Percentiles rank a stretch among this genome's conserved stretches.
Evolutionary conservation across 1,140 invertebrate genomes (phyloP).

Genomic region (Achroia grisella): DNA sequence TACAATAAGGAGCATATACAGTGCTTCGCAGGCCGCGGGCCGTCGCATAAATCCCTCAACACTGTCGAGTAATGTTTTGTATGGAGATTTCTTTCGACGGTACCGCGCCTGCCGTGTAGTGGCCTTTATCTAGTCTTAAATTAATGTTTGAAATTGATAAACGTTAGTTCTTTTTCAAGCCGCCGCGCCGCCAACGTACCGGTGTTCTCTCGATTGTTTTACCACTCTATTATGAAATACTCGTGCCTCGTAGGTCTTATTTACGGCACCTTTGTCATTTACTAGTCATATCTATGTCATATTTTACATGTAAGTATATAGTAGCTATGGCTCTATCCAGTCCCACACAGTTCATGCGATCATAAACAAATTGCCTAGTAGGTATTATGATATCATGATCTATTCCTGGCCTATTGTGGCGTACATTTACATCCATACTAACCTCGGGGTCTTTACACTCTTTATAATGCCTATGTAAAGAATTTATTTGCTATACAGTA

Average conservation of each 20-base stretch:
- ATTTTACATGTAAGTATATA: background rate
- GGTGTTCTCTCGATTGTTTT: constrained; percentile 16
- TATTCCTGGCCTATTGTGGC: constrained; percentile 43
- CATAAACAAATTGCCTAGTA: constrained; percentile 25
- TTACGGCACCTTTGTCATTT: constrained; percentile 6
- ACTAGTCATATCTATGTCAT: background rate
- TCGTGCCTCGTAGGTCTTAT: background rate
- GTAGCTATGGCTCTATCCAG: background rate
- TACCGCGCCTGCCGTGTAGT: constrained; percentile 46
- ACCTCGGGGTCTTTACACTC: constrained; percentile 43
- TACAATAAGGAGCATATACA: constrained; percentile 58
- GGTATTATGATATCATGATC: constrained; percentile 57
- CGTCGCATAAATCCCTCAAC: constrained; percentile 71
- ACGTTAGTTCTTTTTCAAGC: constrained; percentile 33
- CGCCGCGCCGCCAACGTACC: constrained; percentile 20
- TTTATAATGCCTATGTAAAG: constrained; percentile 5
- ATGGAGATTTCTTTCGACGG: constrained; percentile 72
- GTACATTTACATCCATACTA: constrained; percentile 35
- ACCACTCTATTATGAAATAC: constrained; percentile 6
- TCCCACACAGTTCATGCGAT: constrained; percentile 12
- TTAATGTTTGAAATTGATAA: constrained; percentile 66
- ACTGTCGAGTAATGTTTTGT: constrained; percentile 68
- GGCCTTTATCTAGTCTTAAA: constrained; percentile 69
- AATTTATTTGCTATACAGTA: constrained; percentile 11
- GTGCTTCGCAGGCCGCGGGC: constrained; percentile 33